Base-by-base conservation (phyloP, 2,113 vertebrate genomes). In the Eubucco bourcierii region DNA sequence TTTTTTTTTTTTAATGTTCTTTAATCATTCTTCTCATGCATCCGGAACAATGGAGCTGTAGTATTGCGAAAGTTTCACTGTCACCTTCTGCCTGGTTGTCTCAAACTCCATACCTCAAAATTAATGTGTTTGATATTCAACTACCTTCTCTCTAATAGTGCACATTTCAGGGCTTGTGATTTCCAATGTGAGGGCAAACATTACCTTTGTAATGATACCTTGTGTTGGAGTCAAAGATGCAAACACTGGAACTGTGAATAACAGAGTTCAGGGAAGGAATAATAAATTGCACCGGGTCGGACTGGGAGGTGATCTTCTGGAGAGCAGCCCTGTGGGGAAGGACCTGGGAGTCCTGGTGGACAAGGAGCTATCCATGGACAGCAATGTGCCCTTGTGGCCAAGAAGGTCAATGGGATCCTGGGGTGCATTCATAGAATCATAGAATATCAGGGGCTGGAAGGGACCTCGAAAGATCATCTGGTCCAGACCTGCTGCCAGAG, bases 21-120 rank as follows among this genome's bases (percentile, higher is more conserved):
- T 94, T 88, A 61, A 58, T 93, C 39, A 70, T 91, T 95, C 68
- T 86, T 93, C 58, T 66, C 71, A 78, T 79, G 66, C 66, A 85
- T 92, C 83, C 0, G 0, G 83, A 91, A 88, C 3, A 1, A 58
- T 20, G 47, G 47, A 87, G 52, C 58, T 33, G 50, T 44, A 79
- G 27, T 34, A 31, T 61, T 92, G 76, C 25, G 1, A 72, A 94
- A 86, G 28, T 61, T 94, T 88, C 90, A 58, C 73, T 67, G 3
- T 78, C 50, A 31, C 80, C 58, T 27, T 33, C 41, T 80, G 41
- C 2, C 3, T 78, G 65, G 31, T 55, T 65, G 33, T 65, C 44
- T 85, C 68, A 55, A 9, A 59, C 50, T 55, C 80, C 81, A 33
- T 37, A 34, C 31, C 52, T 74, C 87, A 21, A 71, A 74, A 87